These are phyloP conservation scores for Pherbina coryleti DNA, from an alignment of 2,888 invertebrate genomes.

Conservation along the genomic window DNA sequence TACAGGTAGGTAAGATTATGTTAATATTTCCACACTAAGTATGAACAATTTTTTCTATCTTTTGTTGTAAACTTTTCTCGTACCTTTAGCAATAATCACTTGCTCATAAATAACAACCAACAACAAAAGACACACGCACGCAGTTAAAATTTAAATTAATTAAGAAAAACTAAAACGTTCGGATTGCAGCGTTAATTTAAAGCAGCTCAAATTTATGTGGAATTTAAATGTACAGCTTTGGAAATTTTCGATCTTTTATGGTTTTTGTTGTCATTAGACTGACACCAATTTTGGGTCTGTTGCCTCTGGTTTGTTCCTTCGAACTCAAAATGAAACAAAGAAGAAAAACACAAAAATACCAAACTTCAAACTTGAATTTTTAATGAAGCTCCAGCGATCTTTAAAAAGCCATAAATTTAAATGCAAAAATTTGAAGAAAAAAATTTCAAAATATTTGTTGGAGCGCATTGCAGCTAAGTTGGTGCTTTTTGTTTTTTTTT, in stretches of 20 bases:
- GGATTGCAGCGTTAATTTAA: conserved; percentile 21
- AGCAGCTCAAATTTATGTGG: conserved; percentile 33
- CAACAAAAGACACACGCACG: background rate
- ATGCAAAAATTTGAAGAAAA: background rate
- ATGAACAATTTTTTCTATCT: background rate
- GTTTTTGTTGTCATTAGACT: background rate
- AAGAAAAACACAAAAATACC: background rate
- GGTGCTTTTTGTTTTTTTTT: no score
- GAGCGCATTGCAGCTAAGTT: background rate
- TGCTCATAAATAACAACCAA: background rate
- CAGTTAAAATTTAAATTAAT: conserved; percentile 28
- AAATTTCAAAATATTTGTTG: no score
- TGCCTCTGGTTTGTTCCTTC: background rate
- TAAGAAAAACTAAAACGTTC: conserved; percentile 24
- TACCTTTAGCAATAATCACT: background rate
- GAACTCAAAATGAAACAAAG: background rate
- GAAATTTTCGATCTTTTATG: background rate
- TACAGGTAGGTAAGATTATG: conserved; percentile 26
- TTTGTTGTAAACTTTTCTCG: conserved; percentile 6
- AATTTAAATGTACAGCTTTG: conserved; percentile 28
- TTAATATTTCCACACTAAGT: background rate
- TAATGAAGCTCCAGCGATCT: conserved; percentile 4
- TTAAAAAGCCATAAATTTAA: conserved; percentile 12
- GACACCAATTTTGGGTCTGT: background rate
- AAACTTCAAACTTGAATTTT: background rate